Evolutionary conservation across 2,113 vertebrate genomes (phyloP), one percentile per base, ranked within the genome.

Genomic region (Tupaia chinensis): DNA sequence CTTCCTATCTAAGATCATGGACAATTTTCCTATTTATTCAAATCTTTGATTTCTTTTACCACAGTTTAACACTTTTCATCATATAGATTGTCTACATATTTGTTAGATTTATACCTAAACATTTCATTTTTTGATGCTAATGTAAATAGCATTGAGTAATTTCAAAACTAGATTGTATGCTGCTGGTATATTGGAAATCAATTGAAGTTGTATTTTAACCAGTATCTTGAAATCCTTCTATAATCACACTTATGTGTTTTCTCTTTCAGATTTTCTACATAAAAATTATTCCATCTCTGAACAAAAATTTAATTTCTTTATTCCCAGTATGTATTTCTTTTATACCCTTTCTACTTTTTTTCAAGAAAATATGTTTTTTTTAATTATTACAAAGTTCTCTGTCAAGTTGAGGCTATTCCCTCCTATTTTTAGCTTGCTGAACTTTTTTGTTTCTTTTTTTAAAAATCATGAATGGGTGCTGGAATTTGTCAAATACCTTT

Each of bases 41-140:
- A 32, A 74, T 29, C 4, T 25, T 66, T 34, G 25, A 79, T 86
- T 86, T 80, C 23, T 3, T 63, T 79, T 19, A 89, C 53, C 13
- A 68, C 15, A 74, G n/a, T 73, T 61, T 60, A 16, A 0, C 20
- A 56, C 13, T 34, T 76, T 69, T 93, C 34, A 66, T 96, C 14
- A 74, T 61, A 13, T 82, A 66, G 15, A 53, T 32, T 2, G 78
- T 44, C 20, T 0, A 53, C 4, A 56, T 80, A 63, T 58, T 93
- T 89, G 25, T 16, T 44, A 44, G 44, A 44, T 53, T 89, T n/a
- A 54, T 29, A 22, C 7, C n/a, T 32, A 32, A 54, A 14, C 90
- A 44, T 66, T 89, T 93, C n/a, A 92, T 69, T 95, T 78, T 77
- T 72, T 80, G 32, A 16, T 69, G 20, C 11, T 92, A 73, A 79